Evolutionary conservation across 2,113 vertebrate genomes (phyloP), one percentile per base, ranked within the genome.

Genomic region (Charadrius vociferus): DNA sequence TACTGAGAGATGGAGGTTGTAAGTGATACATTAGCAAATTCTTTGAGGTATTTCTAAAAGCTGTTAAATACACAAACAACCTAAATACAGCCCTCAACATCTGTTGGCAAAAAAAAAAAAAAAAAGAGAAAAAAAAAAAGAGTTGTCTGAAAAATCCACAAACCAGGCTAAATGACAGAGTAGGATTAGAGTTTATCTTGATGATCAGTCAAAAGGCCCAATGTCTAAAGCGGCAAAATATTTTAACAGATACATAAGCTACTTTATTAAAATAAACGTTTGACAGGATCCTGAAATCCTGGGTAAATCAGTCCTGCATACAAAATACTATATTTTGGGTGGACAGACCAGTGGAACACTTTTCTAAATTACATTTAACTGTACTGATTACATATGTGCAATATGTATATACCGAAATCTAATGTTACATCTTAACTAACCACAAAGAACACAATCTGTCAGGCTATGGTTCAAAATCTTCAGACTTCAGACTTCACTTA

Each of bases 31-130:
- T 50, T 86, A 81, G 47, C 55, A 82, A 97, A 90, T 91, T 79
- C n/a, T 78, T 72, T 67, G 58, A 58, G 88, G 30, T 43, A 70
- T 93, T 94, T 88, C 68, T 91, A 86, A 86, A 93, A 91, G 61
- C 52, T 90, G 80, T 75, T 88, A 90, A 93, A 93, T 95, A 74
- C 66, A 80, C 71, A 88, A 84, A 65, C 20, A 58, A 80, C 56
- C 22, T 29, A 88, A 86, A 95, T 80, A 37, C 84, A 93, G 55
- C 20, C 87, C 72, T 73, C 45, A 65, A 37, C 61, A 77, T 75
- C 36, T 84, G 59, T 32, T 93, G 52, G n/a, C 16, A 63, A 47
- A 49, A 45, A 27, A 22, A 67, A 7, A 6, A 18, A 66, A 73
- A 47, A 59, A 62, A 36, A 26, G n/a, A n/a, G n/a, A n/a, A 43